Evolutionary conservation across 2,113 vertebrate species (phyloP).

Genomic region (Perca schrenkii): DNA sequence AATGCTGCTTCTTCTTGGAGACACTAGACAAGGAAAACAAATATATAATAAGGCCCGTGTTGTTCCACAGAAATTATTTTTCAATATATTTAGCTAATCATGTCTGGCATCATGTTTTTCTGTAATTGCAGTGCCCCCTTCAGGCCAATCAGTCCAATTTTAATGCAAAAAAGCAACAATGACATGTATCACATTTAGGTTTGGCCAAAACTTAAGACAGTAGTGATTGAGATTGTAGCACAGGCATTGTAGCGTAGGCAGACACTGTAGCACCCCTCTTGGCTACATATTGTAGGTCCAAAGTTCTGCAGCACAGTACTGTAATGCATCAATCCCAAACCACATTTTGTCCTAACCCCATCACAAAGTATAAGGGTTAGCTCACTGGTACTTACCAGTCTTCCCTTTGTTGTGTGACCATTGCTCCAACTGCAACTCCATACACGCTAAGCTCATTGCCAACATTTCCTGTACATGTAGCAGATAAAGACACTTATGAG

Average conservation of each 20-base stretch:
- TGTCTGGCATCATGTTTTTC: background rate
- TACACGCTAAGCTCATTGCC: conserved; percentile 94
- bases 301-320: background rate
- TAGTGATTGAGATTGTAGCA: background rate
- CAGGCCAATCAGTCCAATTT: background rate
- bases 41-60: background rate
- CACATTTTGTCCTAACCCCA: background rate
- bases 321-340: background rate
- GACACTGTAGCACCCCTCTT: background rate
- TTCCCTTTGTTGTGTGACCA: conserved; percentile 93
- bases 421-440: conserved; percentile 96
- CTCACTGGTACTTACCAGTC: conserved; percentile 82
- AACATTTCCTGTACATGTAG: conserved; percentile 90
- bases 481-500: conserved; percentile 10
- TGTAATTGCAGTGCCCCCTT: background rate
- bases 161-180: background rate
- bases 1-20: conserved; percentile 86
- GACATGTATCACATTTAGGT: background rate
- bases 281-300: background rate
- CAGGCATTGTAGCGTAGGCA: background rate
- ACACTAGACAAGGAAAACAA: conserved; percentile 81
- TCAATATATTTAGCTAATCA: background rate
- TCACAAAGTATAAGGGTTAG: background rate
- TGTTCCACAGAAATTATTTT: background rate
- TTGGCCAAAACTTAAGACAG: background rate